Conservation (phyloP, 2,888 invertebrate species). For the Phyllotreta striolata region DNA sequence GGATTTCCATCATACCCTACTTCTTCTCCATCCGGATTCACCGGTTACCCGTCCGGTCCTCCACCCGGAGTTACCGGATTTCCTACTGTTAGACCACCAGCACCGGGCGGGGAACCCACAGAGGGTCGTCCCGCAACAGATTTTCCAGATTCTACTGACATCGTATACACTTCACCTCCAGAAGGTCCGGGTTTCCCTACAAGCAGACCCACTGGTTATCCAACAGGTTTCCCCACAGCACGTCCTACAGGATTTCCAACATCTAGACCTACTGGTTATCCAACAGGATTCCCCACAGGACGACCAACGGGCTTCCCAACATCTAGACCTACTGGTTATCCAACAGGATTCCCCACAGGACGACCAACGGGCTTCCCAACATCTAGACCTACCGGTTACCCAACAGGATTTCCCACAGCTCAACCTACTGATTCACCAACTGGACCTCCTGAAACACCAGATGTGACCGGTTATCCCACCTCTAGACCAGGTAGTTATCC, state of each 20-base stretch:
- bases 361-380: constrained; percentile 28
- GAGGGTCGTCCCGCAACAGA: too few species aligned
- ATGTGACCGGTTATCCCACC: constrained; percentile 33
- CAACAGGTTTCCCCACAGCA: constrained; percentile 3
- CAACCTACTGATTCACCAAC: constrained; percentile 31
- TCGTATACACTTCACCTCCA: too few species aligned
- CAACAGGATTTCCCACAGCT: constrained; percentile 22
- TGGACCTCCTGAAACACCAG: constrained; percentile 30
- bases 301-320: constrained; percentile 37
- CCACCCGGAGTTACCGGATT: constrained; percentile 26
- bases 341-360: constrained; percentile 46
- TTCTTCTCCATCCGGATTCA: constrained; percentile 36
- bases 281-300: constrained; percentile 3
- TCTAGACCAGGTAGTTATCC: constrained; percentile 30
- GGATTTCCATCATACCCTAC: constrained; percentile 33
- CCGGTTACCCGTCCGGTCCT: constrained; percentile 23
- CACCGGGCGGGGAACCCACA: too few species aligned
- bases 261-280: constrained; percentile 13
- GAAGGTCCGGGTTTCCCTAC: background rate
- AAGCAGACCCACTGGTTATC: background rate
- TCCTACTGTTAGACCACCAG: background rate
- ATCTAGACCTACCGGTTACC: constrained; percentile 12
- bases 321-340: constrained; percentile 51
- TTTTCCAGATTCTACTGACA: too few species aligned
- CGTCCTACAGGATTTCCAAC: constrained; percentile 13